Evolutionary conservation across 2,888 invertebrate species (phyloP).

Genomic region (Trissonchulus latispiculum): DNA sequence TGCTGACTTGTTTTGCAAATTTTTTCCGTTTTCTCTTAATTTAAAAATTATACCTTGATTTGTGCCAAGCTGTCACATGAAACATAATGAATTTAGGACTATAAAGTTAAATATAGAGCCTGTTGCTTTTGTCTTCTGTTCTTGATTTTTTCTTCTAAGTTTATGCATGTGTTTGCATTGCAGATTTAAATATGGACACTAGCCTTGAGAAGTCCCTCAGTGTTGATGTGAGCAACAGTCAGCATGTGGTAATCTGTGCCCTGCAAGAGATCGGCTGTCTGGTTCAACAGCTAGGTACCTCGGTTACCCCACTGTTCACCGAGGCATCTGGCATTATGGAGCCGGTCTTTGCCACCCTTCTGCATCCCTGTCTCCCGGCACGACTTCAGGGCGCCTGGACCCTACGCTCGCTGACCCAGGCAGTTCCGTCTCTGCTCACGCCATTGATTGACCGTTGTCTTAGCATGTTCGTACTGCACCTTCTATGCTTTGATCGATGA

Average conservation of each 20-base stretch:
- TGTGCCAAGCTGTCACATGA: too few species aligned
- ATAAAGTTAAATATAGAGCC: too few species aligned
- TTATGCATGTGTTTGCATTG: too few species aligned
- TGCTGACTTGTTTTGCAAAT: too few species aligned
- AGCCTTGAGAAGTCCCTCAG: conserved; percentile 62
- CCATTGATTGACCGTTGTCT: conserved; percentile 67
- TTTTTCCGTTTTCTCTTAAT: too few species aligned
- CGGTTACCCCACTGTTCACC: conserved; percentile 74
- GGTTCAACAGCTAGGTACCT: conserved; percentile 81
- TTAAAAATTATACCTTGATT: too few species aligned
- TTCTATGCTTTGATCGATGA: too few species aligned
- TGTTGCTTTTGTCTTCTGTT: too few species aligned
- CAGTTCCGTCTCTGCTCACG: conserved; percentile 85
- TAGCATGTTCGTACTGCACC: conserved; percentile 28
- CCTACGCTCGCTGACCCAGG: conserved; percentile 75
- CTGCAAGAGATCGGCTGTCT: conserved; percentile 84
- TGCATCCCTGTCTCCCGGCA: conserved; percentile 87
- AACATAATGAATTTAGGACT: too few species aligned
- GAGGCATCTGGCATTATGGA: conserved; percentile 71
- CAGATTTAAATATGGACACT: conserved; percentile 26
- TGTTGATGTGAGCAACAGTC: conserved; percentile 69
- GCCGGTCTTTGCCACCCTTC: conserved; percentile 68
- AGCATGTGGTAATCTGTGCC: conserved; percentile 81
- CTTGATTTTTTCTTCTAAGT: too few species aligned
- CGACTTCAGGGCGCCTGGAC: conserved; percentile 82